Base-by-base conservation (phyloP, 2,888 invertebrate species). In the Phymatocera aterrima region DNA sequence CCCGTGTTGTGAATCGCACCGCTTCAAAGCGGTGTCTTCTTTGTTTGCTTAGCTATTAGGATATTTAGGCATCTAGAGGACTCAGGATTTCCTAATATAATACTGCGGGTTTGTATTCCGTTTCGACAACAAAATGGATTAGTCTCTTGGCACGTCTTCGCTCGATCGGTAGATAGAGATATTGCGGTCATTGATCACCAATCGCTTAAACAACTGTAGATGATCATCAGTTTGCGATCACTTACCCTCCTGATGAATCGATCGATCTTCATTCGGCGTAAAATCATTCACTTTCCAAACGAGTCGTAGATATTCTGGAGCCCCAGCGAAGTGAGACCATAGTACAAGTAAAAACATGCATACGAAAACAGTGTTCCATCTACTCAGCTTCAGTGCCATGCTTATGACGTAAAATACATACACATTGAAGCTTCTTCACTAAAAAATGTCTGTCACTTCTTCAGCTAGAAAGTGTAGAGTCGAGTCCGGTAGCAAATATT, bases 11-110 rank as follows among this genome's bases (percentile, higher is more conserved):
- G 80, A 84, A 84, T 83, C 83, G 83, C 83, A 75, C 82, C 74
- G 83, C 82, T 83, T 84, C 83, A 83, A 83, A 84, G 83, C 83
- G 82, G 85, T 84, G 85, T 80, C 84, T 83, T 80, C 83, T 78
- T 84, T 90, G 87, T 90, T 90, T 88, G 87, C 90, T 84, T 82
- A 89, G 89, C 90, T 90, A 90, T 90, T 90, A 90, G 88, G 88
- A 84, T 87, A 85, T 88, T 88, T 87, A 85, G 84, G 84, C 85
- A 87, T 88, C 86, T 83, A 82, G 81, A 81, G 82, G 78, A 77
- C 77, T 60, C 48, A 48, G 68, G 81, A 70, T 78, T 78, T 78
- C 51, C 43, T 74, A 79, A 74, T 72, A 77, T 57, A 70, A 57
- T 46, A 24, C 34, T 48, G 43, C 65, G 68, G 72, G 64, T 46